Percentiles rank a stretch among this genome's conserved stretches.
Conservation (phyloP, 1,140 invertebrate species). For the Micrasema minimum region DNA sequence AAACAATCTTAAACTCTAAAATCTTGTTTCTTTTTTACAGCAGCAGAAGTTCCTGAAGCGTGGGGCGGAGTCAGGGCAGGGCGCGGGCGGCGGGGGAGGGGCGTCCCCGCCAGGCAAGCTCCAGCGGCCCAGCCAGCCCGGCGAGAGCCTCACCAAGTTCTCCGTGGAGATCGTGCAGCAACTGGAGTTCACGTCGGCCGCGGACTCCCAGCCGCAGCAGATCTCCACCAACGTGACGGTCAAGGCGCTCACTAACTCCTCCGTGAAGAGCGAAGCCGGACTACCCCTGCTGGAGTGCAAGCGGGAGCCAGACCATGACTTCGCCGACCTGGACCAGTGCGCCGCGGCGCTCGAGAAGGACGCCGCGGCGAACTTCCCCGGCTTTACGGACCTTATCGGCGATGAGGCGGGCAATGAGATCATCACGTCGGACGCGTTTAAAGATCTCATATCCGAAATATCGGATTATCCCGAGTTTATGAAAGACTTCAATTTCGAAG, state of each 20-base stretch:
- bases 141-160: slow-evolving; percentile 80
- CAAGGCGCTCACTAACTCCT: slow-evolving; percentile 85
- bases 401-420: slow-evolving; percentile 86
- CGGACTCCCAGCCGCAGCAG: slow-evolving; percentile 86
- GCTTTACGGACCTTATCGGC: slow-evolving; percentile 81
- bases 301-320: slow-evolving; percentile 85
- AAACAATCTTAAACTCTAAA: too few relatives aligned
- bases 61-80: slow-evolving; percentile 78
- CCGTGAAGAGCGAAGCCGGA: slow-evolving; percentile 79
- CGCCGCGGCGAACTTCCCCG: slow-evolving; percentile 81
- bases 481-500: slow-evolving; percentile 79
- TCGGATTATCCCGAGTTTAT: slow-evolving; percentile 86
- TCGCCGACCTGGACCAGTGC: slow-evolving; percentile 83
- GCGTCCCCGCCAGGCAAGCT: slow-evolving; percentile 55
- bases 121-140: slow-evolving; percentile 51
- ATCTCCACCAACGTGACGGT: slow-evolving; percentile 94
- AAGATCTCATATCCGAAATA: slow-evolving; percentile 89
- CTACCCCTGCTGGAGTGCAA: slow-evolving; percentile 80
- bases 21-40: slow-evolving; percentile 68
- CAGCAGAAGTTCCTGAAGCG: slow-evolving; percentile 86
- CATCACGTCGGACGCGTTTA: slow-evolving; percentile 83
- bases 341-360: slow-evolving; percentile 84
- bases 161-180: slow-evolving; percentile 92
- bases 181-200: slow-evolving; percentile 84
- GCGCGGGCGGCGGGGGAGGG: slow-evolving; percentile 69